Conservation (phyloP, 2,113 vertebrate genomes). For the Pogona vitticeps region DNA sequence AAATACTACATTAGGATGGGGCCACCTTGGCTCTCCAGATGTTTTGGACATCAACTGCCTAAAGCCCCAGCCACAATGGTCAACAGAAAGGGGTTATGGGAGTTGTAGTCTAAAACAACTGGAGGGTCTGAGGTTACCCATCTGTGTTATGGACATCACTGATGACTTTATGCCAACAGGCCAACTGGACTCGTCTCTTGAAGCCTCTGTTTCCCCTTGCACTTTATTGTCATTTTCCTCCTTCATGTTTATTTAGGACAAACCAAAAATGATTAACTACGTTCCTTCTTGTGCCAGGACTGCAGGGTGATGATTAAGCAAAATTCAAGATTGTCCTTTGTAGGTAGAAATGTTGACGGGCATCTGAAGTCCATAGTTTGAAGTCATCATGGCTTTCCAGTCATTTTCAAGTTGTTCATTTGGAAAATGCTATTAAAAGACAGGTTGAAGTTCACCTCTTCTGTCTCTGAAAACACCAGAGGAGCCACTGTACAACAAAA, state of each 20-base stretch:
- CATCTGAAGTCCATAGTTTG: neutral
- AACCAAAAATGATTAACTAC: neutral
- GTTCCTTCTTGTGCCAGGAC: neutral
- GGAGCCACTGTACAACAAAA: conserved; percentile 86
- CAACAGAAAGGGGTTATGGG: neutral
- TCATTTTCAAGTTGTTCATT: neutral
- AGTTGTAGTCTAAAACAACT: neutral
- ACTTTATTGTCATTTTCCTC: neutral
- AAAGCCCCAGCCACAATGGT: neutral
- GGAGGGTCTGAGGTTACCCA: neutral
- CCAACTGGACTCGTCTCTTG: neutral
- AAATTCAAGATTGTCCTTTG: neutral
- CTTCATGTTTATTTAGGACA: neutral
- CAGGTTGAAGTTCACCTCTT: conserved; percentile 71
- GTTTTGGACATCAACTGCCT: neutral
- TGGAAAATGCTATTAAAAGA: neutral
- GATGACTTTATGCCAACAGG: neutral
- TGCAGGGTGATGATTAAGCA: neutral
- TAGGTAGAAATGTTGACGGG: neutral
- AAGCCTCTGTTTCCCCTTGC: neutral
- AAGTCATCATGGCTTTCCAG: neutral
- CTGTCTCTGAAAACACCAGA: conserved; percentile 77
- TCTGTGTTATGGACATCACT: neutral
- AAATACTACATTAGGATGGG: too few relatives aligned
- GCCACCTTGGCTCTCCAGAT: neutral